Conservation (phyloP, 1,140 invertebrate species). For the Drosophila obscura region DNA sequence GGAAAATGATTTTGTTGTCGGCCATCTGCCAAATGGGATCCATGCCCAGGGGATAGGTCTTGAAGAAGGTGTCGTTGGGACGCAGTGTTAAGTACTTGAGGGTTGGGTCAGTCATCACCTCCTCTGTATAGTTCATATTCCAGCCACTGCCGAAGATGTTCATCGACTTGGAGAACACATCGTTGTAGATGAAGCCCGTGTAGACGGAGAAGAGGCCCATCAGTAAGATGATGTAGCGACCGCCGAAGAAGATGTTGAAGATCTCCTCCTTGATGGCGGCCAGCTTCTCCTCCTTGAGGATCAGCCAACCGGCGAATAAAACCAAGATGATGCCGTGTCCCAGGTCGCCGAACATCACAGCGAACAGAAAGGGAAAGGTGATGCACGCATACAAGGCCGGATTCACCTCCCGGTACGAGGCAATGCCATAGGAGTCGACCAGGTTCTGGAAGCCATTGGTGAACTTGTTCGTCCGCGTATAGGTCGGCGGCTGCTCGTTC, state of each 20-base stretch:
- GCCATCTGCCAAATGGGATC: slow-evolving; percentile 96
- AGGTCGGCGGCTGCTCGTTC: slow-evolving; percentile 95
- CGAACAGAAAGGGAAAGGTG: slow-evolving; percentile 99
- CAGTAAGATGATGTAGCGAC: slow-evolving; percentile 92
- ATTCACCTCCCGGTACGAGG: slow-evolving; percentile 96
- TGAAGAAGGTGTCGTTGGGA: slow-evolving; percentile 85
- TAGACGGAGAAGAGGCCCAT: slow-evolving; percentile 94
- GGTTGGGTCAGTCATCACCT: slow-evolving; percentile 31
- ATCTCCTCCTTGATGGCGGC: slow-evolving; percentile 87
- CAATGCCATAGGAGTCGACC: slow-evolving; percentile 97
- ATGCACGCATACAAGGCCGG: slow-evolving; percentile 90
- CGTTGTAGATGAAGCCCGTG: slow-evolving; percentile 93
- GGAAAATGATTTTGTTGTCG: slow-evolving; percentile 97
- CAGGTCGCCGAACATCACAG: slow-evolving; percentile 98
- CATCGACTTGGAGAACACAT: slow-evolving; percentile 91
- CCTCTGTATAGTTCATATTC: slow-evolving; percentile 85
- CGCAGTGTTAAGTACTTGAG: slow-evolving; percentile 76
- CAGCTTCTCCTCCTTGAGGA: slow-evolving; percentile 87
- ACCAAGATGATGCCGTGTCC: slow-evolving; percentile 95
- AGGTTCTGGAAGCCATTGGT: slow-evolving; percentile 97
- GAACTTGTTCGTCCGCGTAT: slow-evolving; percentile 97
- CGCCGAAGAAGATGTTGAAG: slow-evolving; percentile 92
- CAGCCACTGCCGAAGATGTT: slow-evolving; percentile 93
- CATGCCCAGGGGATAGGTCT: slow-evolving; percentile 91
- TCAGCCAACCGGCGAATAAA: slow-evolving; percentile 90